Evolutionary conservation across 1,140 invertebrate genomes (phyloP), one percentile per base, ranked within the genome.

Genomic region (Drosophila pandora): DNA sequence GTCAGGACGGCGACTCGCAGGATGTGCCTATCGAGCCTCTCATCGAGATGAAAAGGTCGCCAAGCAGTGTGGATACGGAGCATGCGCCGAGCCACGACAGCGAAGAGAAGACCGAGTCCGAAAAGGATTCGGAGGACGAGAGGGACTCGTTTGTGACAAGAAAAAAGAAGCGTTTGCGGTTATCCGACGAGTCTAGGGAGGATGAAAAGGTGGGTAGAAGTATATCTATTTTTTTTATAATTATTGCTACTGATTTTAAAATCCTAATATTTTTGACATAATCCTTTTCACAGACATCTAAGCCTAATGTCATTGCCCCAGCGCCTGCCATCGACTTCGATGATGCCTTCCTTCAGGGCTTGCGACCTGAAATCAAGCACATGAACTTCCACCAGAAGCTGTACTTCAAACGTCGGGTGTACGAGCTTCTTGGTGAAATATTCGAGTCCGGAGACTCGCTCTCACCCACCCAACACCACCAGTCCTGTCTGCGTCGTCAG

Each of bases 381-480:
- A 91, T 91, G 90, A 65, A 82, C 48, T 90, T 88, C 30, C 69
- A 73, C 30, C 80, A 91, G 47, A 91, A 91, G 55, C 65, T 91
- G 5, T 55, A 62, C n/a, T 91, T 91, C 21, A 91, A 91, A 53
- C 77, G 83, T 2, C 77, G 90, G 25, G 73, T 91, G 1, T 91
- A 91, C 37, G 85, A 88, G 25, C 50, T 90, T 6, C 54, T 91
- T 4, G 62, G 75, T 9, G 80, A 91, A 30, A 89, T 91, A 28
- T 91, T 90, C 34, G 54, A 56, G 17, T 13, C 41, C 12, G 55
- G 17, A 23, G 34, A 50, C 7, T 3, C 17, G 0, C 8, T 22
- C 28, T 13, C 55, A 47, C 12, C 37, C 23, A 10, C 3, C n/a
- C 10, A 61, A 54, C 58, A 67, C 0, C 43, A 2, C 7, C 43